These are phyloP conservation scores for Callospermophilus lateralis DNA, from an alignment of 2,113 vertebrate genomes.

Conservation along the genomic window DNA sequence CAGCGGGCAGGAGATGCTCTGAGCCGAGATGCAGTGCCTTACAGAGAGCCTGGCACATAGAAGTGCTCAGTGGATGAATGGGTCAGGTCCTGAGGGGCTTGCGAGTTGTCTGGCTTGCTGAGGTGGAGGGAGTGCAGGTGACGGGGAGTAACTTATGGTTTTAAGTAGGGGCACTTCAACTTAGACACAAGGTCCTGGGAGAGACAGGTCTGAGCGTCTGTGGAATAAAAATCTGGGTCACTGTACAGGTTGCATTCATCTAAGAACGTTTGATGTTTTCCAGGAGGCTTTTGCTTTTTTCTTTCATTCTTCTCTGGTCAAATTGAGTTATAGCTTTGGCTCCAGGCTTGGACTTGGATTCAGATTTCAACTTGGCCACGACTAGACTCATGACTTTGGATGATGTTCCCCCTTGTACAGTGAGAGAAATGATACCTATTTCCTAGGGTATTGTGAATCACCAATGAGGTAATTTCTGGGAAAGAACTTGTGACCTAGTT, in stretches of 20 bases:
- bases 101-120: background rate
- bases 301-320: background rate
- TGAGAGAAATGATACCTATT: background rate
- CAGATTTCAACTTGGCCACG: background rate
- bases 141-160: background rate
- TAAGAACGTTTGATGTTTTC: conserved; percentile 13
- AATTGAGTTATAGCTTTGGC: background rate
- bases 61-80: background rate
- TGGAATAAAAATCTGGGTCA: conserved; percentile 42
- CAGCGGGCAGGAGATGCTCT: background rate
- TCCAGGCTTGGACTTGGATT: background rate
- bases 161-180: background rate
- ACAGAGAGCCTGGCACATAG: background rate
- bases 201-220: background rate
- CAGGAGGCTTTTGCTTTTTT: background rate
- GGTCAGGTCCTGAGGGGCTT: background rate
- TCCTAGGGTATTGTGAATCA: background rate
- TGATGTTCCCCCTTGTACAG: background rate
- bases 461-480: background rate
- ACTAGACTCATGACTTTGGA: background rate
- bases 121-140: background rate
- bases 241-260: background rate
- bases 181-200: background rate
- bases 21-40: background rate
- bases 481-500: background rate